These are phyloP conservation scores for Dasypolia templi DNA, from an alignment of 2,888 invertebrate species.

Conservation along the genomic window DNA sequence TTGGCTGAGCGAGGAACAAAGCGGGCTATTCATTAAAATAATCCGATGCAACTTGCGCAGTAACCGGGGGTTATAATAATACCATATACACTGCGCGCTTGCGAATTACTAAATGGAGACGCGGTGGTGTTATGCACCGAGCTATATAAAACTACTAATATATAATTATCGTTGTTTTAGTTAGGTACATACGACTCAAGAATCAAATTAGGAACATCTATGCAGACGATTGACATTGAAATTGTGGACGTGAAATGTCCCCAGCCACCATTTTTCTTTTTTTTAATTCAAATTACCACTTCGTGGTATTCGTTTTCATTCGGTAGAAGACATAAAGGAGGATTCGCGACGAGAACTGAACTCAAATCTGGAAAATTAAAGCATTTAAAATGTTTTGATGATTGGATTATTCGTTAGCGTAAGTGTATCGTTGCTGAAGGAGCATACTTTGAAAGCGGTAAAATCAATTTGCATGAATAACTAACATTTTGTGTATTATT, in stretches of 20 bases:
- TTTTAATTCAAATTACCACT: no score
- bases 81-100: conserved; percentile 63
- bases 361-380: no score
- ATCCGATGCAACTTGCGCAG: conserved; percentile 75
- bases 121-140: conserved; percentile 49
- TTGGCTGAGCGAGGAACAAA: conserved; percentile 82
- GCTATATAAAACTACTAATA: conserved; percentile 26
- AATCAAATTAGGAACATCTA: conserved; percentile 6
- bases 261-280: no score
- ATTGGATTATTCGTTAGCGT: no score
- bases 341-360: no score
- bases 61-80: conserved; percentile 71
- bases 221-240: conserved; percentile 2
- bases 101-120: conserved; percentile 66
- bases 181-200: conserved; percentile 19
- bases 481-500: no score
- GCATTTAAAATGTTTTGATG: no score
- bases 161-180: conserved; percentile 17
- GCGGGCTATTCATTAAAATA: conserved; percentile 86
- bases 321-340: no score
- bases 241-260: neutral
- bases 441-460: no score
- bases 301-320: no score
- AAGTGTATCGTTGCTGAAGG: no score
- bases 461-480: no score